Base-by-base conservation (phyloP, 2,113 vertebrate species). In the Nycticryphes semicollaris region DNA sequence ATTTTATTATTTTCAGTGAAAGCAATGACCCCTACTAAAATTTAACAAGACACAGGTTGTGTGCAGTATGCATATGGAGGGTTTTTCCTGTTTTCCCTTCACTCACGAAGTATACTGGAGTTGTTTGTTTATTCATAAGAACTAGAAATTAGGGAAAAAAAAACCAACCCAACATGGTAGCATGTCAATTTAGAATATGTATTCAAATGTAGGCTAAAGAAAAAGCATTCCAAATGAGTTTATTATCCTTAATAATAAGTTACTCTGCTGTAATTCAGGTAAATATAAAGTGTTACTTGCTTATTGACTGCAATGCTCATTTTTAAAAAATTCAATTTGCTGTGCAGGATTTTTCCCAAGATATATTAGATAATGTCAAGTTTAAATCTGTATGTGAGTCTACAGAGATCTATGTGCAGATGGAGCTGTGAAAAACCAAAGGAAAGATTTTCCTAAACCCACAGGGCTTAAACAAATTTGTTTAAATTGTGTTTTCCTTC, bases 401-500 rank as follows among this genome's bases (percentile, higher is more conserved):
- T 85, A 39, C 85, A 90, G 85, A 91, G 57, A 64, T 89, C 51
- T 9, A 33, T 16, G 54, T 95, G 90, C 85, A 95, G 94, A 94
- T 64, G 63, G 85, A 96, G 63, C 22, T 79, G 47, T 85, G 59
- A 17, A 95, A 76, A 78, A 68, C 89, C 84, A 56, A 86, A 95
- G 64, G 63, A 87, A 94, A 76, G 41, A 37, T 53, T 83, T 94
- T 87, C 51, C 62, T 91, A 85, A 89, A 37, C 69, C 64, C 70
- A 35, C 21, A 90, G 66, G 54, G 48, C 43, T 97, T 96, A 92
- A 96, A 93, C 43, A 70, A 93, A 94, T 89, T 85, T 84, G 75
- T 95, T 95, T 94, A 96, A 90, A 92, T 97, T 86, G 31, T 54
- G 60, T 96, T 96, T 97, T 94, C 43, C 70, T 93, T 66, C 76